A percentile compares a stretch with the other conserved stretches of the same genome.
Conservation (phyloP, 1,140 invertebrate genomes). For the Drosophila pseudoobscura region DNA sequence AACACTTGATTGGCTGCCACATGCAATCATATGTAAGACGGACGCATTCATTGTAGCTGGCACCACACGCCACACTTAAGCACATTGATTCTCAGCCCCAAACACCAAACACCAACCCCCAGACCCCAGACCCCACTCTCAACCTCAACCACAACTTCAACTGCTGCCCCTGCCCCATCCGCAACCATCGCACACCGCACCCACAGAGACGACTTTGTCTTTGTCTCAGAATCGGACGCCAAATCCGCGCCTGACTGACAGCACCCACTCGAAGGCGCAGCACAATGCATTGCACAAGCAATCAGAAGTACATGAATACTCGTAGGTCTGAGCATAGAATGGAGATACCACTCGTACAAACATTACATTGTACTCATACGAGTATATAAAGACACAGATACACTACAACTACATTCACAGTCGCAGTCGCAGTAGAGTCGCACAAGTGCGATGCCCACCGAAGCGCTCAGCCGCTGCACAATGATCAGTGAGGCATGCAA, state of each 20-base stretch:
- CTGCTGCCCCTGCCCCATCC: too few species aligned
- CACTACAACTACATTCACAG: background rate
- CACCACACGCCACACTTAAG: too few species aligned
- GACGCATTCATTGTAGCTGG: slow-evolving; percentile 2
- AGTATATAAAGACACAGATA: too few species aligned
- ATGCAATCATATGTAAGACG: slow-evolving; percentile 3
- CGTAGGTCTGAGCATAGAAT: slow-evolving; percentile 24
- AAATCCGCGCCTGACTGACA: slow-evolving; percentile 35
- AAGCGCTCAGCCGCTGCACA: slow-evolving; percentile 67
- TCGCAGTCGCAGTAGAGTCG: background rate
- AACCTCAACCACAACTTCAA: background rate
- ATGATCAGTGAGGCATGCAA: slow-evolving; percentile 61
- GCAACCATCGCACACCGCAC: slow-evolving; percentile 9
- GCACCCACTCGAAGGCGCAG: slow-evolving; percentile 53
- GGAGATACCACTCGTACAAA: background rate
- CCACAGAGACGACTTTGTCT: slow-evolving; percentile 1
- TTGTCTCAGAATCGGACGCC: slow-evolving; percentile 11
- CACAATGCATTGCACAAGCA: slow-evolving; percentile 52
- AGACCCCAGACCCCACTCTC: too few species aligned
- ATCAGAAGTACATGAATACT: slow-evolving; percentile 39
- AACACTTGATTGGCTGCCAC: slow-evolving; percentile 25
- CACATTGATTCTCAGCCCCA: slow-evolving; percentile 1
- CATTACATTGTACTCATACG: too few species aligned
- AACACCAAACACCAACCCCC: too few species aligned
- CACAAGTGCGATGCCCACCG: slow-evolving; percentile 33